Evolutionary conservation across 53 echinoderm and acorn worm species (phyloP).

Genomic region (Henricia sp.): DNA sequence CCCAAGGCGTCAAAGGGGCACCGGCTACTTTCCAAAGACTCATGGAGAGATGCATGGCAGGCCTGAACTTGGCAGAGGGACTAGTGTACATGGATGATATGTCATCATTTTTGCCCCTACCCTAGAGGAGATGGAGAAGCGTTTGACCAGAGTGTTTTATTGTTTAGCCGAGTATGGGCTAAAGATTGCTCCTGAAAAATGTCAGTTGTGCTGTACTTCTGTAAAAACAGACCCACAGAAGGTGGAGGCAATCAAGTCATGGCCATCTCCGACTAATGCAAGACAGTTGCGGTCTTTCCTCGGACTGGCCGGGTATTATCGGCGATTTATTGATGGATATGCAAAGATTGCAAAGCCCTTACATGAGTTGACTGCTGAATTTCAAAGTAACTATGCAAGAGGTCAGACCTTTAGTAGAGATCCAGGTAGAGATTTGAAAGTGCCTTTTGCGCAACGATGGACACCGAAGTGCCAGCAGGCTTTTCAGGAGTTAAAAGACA

Average conservation of each 20-base stretch:
- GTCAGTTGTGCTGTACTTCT: constrained; percentile 59
- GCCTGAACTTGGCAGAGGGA: constrained; percentile 49
- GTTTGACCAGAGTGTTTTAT: constrained; percentile 40
- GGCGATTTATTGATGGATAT: constrained; percentile 48
- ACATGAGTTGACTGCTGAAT: constrained; percentile 22
- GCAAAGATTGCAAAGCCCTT: constrained; percentile 48
- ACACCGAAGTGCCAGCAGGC: constrained; percentile 59
- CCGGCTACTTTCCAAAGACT: constrained; percentile 68
- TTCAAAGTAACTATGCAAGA: not conserved
- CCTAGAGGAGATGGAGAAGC: constrained; percentile 50
- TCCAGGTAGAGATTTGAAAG: not conserved
- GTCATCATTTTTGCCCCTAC: constrained; percentile 53
- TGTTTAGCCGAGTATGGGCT: constrained; percentile 56
- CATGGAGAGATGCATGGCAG: constrained; percentile 65
- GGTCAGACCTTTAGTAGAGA: too few species aligned
- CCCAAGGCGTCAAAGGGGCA: constrained; percentile 72
- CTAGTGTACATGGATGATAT: constrained; percentile 76
- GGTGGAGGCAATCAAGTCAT: constrained; percentile 38
- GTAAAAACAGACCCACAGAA: constrained; percentile 64
- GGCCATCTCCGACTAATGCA: constrained; percentile 45
- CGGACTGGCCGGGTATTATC: too few species aligned
- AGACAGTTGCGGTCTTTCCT: constrained; percentile 52
- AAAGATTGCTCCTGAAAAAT: constrained; percentile 65
- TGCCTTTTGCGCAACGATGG: constrained; percentile 49
- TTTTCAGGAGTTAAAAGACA: constrained; percentile 36